These are phyloP conservation scores for Gallinago stenura DNA, from an alignment of 2,797 vertebrate species.

Conservation along the genomic window DNA sequence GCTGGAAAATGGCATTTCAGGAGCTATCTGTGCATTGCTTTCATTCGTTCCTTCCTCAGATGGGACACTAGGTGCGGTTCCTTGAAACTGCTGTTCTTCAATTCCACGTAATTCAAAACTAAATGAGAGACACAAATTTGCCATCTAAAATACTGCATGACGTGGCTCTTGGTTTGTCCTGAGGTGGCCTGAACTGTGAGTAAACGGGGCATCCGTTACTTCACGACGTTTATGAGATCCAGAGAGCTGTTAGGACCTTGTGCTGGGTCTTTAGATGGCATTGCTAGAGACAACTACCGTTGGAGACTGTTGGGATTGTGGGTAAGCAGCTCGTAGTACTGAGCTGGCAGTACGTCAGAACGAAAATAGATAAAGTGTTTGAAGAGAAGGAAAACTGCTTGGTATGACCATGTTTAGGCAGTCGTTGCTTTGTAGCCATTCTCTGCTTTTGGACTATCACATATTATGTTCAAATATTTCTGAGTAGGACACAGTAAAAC, in stretches of 20 bases:
- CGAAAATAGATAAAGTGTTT: conserved; percentile 58
- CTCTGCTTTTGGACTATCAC: neutral
- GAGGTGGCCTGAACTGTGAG: neutral
- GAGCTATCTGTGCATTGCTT: neutral
- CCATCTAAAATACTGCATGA: neutral
- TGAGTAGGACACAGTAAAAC: neutral
- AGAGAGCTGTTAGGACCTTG: neutral
- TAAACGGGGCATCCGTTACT: neutral
- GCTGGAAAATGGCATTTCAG: neutral
- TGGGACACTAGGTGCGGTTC: neutral
- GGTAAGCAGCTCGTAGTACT: neutral
- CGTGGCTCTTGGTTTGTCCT: neutral
- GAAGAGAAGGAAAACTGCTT: conserved; percentile 46
- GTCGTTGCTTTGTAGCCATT: neutral
- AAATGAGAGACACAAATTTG: neutral
- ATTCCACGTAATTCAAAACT: neutral
- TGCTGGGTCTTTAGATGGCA: neutral
- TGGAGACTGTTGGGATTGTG: neutral
- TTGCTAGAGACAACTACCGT: neutral
- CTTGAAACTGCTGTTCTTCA: neutral
- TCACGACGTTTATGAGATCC: neutral
- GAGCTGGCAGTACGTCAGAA: conserved; percentile 15
- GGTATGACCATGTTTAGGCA: conserved; percentile 48
- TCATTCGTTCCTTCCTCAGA: neutral
- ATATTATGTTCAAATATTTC: neutral